Base-by-base conservation (phyloP, 2,888 invertebrate species). In the Aphidius colemani region DNA sequence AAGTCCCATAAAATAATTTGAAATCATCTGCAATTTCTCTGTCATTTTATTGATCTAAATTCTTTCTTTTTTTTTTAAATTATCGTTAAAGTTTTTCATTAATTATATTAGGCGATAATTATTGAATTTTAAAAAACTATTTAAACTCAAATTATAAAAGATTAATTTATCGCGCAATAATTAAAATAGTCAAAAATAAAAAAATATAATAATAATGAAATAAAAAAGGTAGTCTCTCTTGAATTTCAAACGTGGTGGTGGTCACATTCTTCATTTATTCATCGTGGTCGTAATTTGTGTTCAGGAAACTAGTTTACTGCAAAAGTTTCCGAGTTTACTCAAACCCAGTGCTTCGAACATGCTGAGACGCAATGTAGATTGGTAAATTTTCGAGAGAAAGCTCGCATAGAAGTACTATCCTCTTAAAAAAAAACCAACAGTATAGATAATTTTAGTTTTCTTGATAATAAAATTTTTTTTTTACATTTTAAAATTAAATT, bases 281-380 rank as follows among this genome's bases (percentile, higher is more conserved):
- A 53, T 53, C 13, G 64, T 30, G 66, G 66, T 59, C 65, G 71
- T 70, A 77, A 75, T 77, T 76, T 71, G 73, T 68, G 73, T 72
- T 74, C 72, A 67, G 70, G 65, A 71, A 77, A 75, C 72, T 72
- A 72, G 70, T 73, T 74, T 70, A 67, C 66, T 66, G 61, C 65
- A 63, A 69, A 74, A 75, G 70, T 75, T 74, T 66, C 11, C 65
- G 68, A 72, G 75, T 75, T 77, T 74, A 69, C 71, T 66, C 69
- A 71, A 73, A 72, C 67, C 73, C 71, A 53, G 65, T 58, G 58
- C 62, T 56, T 62, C 60, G 63, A 64, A 67, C 48, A 61, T 39
- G 48, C 53, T 55, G 30, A 30, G 5, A 30, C 5, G 30, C 30
- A 30, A 30, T 48, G 48, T 48, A 48, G 48, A 13, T 13, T 48